These are phyloP conservation scores for Chaetops frenatus DNA, from an alignment of 2,113 vertebrate species.

Conservation along the genomic window DNA sequence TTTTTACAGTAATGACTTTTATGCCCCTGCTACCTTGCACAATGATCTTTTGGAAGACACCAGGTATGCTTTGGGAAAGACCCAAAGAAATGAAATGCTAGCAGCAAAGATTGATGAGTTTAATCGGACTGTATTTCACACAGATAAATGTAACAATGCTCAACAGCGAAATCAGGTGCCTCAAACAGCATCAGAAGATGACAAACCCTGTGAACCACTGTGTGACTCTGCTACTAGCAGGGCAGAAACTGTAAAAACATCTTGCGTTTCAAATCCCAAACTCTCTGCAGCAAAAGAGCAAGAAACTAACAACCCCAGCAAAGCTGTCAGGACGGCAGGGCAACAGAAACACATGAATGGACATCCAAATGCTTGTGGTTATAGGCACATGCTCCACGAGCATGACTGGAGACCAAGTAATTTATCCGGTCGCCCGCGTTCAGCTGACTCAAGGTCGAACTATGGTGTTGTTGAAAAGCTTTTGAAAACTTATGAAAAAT, in stretches of 20 bases:
- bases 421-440: conserved; percentile 87
- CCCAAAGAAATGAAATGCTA: conserved; percentile 80
- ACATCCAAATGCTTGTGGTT: conserved; percentile 37
- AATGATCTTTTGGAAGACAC: not conserved
- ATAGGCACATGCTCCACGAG: conserved; percentile 76
- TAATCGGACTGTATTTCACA: conserved; percentile 90
- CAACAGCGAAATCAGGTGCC: conserved; percentile 29
- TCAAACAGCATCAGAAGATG: conserved; percentile 22
- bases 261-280: not conserved
- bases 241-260: not conserved
- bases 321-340: not conserved
- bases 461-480: conserved; percentile 92
- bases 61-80: conserved; percentile 29
- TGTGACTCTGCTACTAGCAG: not conserved
- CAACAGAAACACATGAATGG: conserved; percentile 52
- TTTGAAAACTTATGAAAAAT: conserved; percentile 85
- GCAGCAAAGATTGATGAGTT: conserved; percentile 92
- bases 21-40: not conserved
- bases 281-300: conserved; percentile 21
- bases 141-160: conserved; percentile 71
- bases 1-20: not conserved
- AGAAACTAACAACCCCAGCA: not conserved
- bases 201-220: conserved; percentile 14
- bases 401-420: conserved; percentile 88
- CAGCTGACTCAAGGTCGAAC: conserved; percentile 89